phyloP scores from a whole-genome alignment of 92 coral and sea anemone genomes.

The Epizoanthus scotinus region DNA sequence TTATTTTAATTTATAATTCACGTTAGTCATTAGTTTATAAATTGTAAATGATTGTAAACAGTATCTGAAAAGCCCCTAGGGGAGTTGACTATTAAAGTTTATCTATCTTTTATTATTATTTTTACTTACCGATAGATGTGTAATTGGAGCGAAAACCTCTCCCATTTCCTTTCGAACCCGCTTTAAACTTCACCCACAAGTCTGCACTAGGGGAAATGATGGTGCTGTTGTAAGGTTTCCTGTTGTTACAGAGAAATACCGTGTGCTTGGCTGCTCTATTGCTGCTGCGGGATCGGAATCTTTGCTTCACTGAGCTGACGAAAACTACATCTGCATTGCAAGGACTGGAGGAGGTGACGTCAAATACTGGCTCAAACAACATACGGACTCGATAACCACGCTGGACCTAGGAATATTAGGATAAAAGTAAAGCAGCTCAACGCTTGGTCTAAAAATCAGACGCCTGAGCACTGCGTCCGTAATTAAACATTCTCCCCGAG shows the following conservation, averaged over 20 bases:
- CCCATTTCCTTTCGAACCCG: constrained; percentile 50
- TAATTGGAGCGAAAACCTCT: constrained; percentile 79
- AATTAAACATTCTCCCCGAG: too few species aligned
- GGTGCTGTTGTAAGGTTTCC: constrained; percentile 73
- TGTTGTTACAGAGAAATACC: constrained; percentile 70
- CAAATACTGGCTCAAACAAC: constrained; percentile 70
- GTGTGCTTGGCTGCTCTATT: constrained; percentile 58
- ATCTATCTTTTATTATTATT: too few species aligned
- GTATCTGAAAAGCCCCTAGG: too few species aligned
- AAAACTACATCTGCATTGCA: constrained; percentile 73
- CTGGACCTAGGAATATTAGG: background rate
- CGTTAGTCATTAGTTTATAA: too few species aligned
- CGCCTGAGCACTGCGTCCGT: too few species aligned
- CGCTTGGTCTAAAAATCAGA: too few species aligned
- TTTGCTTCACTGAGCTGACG: constrained; percentile 76
- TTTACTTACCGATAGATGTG: constrained; percentile 77
- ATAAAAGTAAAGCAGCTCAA: too few species aligned
- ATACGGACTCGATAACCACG: constrained; percentile 69
- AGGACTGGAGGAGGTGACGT: constrained; percentile 43
- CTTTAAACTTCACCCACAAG: constrained; percentile 84
- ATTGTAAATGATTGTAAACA: too few species aligned
- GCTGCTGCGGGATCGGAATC: constrained; percentile 49
- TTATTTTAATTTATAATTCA: too few species aligned
- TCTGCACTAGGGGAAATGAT: constrained; percentile 58
- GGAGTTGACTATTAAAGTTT: too few species aligned